These are phyloP conservation scores for Ctenicera cuprea DNA, from an alignment of 2,888 invertebrate genomes.

Conservation along the genomic window DNA sequence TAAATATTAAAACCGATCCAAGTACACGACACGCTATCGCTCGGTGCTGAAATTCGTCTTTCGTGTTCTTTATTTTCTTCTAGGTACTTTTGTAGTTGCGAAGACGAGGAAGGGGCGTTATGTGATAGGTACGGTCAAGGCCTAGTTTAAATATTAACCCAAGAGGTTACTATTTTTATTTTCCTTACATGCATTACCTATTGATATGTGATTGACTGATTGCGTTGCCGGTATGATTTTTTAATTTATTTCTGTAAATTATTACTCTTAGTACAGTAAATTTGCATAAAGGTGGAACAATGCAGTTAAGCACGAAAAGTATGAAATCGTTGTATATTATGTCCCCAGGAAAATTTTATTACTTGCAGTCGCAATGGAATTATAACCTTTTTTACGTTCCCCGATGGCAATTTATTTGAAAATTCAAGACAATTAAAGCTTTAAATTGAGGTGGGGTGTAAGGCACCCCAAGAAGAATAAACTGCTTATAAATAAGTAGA, in stretches of 20 bases:
- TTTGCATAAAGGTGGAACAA: too few species aligned
- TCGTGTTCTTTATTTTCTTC: conserved; percentile 38
- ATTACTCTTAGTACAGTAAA: neutral
- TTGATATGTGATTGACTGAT: conserved; percentile 9
- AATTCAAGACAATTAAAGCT: too few species aligned
- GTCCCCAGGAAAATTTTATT: too few species aligned
- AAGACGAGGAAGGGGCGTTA: conserved; percentile 14
- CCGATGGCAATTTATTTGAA: too few species aligned
- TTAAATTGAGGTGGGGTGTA: too few species aligned
- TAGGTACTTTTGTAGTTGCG: neutral
- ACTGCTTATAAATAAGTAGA: too few species aligned
- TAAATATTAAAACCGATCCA: conserved; percentile 58
- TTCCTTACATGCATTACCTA: neutral
- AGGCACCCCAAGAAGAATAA: too few species aligned
- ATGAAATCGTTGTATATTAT: too few species aligned
- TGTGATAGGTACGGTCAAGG: conserved; percentile 22
- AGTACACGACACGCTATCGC: conserved; percentile 53
- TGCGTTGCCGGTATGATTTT: neutral
- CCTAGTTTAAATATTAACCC: conserved; percentile 1
- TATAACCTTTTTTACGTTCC: too few species aligned
- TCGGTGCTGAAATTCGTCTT: conserved; percentile 41
- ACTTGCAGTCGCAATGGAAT: too few species aligned
- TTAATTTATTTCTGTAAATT: neutral
- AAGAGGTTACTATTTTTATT: conserved; percentile 23
- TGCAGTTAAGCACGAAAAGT: too few species aligned